Evolutionary conservation across 1,140 invertebrate species (phyloP).

Genomic region (Pseudomyrmex pallidus): DNA sequence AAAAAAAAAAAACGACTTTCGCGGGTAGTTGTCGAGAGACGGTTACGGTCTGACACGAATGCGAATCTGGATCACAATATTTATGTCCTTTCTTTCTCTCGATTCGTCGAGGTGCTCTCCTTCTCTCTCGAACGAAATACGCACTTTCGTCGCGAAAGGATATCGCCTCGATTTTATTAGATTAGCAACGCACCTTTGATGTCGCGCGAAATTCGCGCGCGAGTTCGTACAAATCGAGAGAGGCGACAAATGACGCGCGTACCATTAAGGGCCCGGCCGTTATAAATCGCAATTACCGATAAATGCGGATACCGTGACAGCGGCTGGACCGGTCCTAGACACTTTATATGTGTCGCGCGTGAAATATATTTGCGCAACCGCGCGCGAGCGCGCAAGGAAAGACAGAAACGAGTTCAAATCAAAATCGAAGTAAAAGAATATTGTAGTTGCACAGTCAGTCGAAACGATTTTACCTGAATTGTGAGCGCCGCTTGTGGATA

Average conservation of each 20-base stretch:
- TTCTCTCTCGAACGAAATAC: conserved; percentile 52
- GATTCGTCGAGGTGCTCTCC: conserved; percentile 23
- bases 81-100: conserved; percentile 34
- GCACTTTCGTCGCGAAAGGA: conserved; percentile 21
- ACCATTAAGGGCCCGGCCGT: conserved; percentile 58
- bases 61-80: conserved; percentile 57
- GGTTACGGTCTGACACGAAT: neutral
- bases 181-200: conserved; percentile 73
- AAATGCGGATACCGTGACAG: conserved; percentile 48
- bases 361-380: conserved; percentile 47
- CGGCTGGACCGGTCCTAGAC: conserved; percentile 46
- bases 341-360: conserved; percentile 37
- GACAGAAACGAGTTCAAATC: conserved; percentile 30
- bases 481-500: neutral
- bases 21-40: neutral
- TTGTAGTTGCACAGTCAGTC: too few species aligned
- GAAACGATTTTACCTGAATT: neutral
- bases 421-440: neutral
- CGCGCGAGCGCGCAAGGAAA: conserved; percentile 49
- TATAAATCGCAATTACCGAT: conserved; percentile 76
- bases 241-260: conserved; percentile 66
- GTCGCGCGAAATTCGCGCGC: conserved; percentile 35
- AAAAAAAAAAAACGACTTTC: neutral
- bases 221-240: conserved; percentile 28
- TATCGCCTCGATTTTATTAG: conserved; percentile 59